These are phyloP conservation scores for Agonopterix alstromeriana DNA, from an alignment of 2,888 invertebrate species.

Conservation along the genomic window DNA sequence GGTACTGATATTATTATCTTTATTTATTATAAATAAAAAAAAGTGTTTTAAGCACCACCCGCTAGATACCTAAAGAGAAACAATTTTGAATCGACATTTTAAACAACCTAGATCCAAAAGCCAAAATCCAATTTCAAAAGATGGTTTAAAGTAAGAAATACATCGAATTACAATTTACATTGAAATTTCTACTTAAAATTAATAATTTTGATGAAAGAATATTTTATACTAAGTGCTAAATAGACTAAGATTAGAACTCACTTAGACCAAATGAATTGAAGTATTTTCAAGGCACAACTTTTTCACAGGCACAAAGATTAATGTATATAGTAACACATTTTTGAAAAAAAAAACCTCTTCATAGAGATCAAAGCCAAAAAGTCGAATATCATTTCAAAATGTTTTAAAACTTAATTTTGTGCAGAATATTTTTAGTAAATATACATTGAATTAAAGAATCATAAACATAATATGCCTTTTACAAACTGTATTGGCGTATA, in stretches of 20 bases:
- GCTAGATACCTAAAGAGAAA: conserved; percentile 41
- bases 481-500: too few species aligned
- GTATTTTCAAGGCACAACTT: conserved; percentile 1
- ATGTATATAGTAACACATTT: too few species aligned
- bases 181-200: conserved; percentile 56
- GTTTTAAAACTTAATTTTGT: too few species aligned
- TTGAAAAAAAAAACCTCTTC: too few species aligned
- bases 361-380: too few species aligned
- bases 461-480: too few species aligned
- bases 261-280: conserved; percentile 4
- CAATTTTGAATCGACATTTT: neutral
- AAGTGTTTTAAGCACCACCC: conserved; percentile 65
- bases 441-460: too few species aligned
- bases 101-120: conserved; percentile 16
- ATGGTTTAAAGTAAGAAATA: conserved; percentile 35
- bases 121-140: conserved; percentile 44
- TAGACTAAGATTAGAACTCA: conserved; percentile 9
- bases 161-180: conserved; percentile 34
- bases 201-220: conserved; percentile 11
- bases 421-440: too few species aligned
- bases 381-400: too few species aligned
- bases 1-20: conserved; percentile 32
- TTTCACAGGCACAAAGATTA: conserved; percentile 2
- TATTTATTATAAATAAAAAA: conserved; percentile 26
- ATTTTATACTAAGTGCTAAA: neutral